A percentile compares a stretch with the other conserved stretches of the same genome.
Conservation (phyloP, 2,113 vertebrate genomes). For the Quiscalus mexicanus region DNA sequence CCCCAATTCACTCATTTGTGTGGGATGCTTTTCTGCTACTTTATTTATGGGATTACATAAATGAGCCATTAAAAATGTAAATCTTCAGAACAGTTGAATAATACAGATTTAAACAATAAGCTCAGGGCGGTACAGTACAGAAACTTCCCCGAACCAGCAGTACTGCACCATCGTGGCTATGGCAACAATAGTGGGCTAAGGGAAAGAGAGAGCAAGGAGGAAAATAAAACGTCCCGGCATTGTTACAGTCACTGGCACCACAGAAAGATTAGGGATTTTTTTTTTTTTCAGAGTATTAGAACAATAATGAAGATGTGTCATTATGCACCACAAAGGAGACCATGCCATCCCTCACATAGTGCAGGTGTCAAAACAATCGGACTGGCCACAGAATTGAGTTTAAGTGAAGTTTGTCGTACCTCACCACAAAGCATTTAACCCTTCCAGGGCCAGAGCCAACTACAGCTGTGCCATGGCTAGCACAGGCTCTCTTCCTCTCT, state of each 20-base stretch:
- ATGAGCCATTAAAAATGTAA: constrained; percentile 91
- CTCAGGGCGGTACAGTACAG: constrained; percentile 79
- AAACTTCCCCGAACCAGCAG: constrained; percentile 66
- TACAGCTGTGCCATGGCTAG: background rate
- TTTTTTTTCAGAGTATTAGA: constrained; percentile 69
- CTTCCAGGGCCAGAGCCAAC: constrained; percentile 54
- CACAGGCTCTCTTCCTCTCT: background rate
- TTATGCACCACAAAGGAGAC: constrained; percentile 76
- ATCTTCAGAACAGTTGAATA: constrained; percentile 86
- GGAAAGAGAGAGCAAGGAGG: constrained; percentile 61
- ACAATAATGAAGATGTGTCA: constrained; percentile 83
- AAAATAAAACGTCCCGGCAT: constrained; percentile 72
- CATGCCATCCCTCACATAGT: constrained; percentile 69
- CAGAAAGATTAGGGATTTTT: constrained; percentile 75
- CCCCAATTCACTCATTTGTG: constrained; percentile 82
- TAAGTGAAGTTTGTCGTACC: constrained; percentile 72
- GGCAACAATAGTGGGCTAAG: constrained; percentile 76
- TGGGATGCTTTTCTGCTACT: constrained; percentile 83
- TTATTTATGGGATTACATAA: constrained; percentile 92
- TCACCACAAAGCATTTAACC: constrained; percentile 74
- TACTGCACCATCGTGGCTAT: constrained; percentile 73
- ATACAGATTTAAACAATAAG: constrained; percentile 85
- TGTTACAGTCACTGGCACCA: constrained; percentile 72
- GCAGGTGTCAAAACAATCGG: constrained; percentile 75
- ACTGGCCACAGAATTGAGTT: constrained; percentile 53